A percentile compares a stretch with the other conserved stretches of the same genome.
phyloP scores from a whole-genome alignment of 2,888 invertebrate species.

The Dendrolimus houi region DNA sequence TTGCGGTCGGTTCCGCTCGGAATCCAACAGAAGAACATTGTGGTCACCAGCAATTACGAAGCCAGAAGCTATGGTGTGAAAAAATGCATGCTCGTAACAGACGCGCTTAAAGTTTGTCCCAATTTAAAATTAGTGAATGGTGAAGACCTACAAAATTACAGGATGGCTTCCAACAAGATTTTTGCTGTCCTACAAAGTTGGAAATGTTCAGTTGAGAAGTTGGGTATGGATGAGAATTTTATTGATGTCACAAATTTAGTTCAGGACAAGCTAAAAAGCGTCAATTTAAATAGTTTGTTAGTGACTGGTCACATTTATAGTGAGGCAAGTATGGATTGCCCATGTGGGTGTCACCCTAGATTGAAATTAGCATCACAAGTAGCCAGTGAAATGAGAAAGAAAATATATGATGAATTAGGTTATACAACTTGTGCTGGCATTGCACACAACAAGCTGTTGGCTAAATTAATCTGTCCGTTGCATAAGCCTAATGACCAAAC shows the following conservation, averaged over 20 bases:
- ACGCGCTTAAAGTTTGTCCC: slow-evolving; percentile 85
- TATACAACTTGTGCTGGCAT: slow-evolving; percentile 90
- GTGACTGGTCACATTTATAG: slow-evolving; percentile 78
- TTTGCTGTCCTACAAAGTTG: slow-evolving; percentile 82
- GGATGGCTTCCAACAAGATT: slow-evolving; percentile 86
- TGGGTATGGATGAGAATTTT: slow-evolving; percentile 91
- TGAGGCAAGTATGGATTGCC: slow-evolving; percentile 75
- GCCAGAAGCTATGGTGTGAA: slow-evolving; percentile 85
- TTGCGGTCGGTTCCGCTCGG: slow-evolving; percentile 82
- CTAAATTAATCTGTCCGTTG: slow-evolving; percentile 84
- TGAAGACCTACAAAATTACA: slow-evolving; percentile 88
- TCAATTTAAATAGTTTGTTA: slow-evolving; percentile 37
- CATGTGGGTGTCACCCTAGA: slow-evolving; percentile 84
- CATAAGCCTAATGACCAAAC: slow-evolving; percentile 92
- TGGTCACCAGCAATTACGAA: slow-evolving; percentile 90
- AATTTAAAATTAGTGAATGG: slow-evolving; percentile 85
- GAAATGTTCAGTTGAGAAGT: slow-evolving; percentile 84
- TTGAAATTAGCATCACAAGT: slow-evolving; percentile 83
- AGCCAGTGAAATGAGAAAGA: slow-evolving; percentile 84
- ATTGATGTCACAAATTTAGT: slow-evolving; percentile 86
- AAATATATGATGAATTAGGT: slow-evolving; percentile 80
- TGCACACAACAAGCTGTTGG: slow-evolving; percentile 88
- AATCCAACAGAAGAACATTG: slow-evolving; percentile 88
- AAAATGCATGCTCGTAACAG: slow-evolving; percentile 87
- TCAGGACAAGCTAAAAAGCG: slow-evolving; percentile 64